These are phyloP conservation scores for Crematogaster levior DNA, from an alignment of 2,888 invertebrate species.

Conservation along the genomic window DNA sequence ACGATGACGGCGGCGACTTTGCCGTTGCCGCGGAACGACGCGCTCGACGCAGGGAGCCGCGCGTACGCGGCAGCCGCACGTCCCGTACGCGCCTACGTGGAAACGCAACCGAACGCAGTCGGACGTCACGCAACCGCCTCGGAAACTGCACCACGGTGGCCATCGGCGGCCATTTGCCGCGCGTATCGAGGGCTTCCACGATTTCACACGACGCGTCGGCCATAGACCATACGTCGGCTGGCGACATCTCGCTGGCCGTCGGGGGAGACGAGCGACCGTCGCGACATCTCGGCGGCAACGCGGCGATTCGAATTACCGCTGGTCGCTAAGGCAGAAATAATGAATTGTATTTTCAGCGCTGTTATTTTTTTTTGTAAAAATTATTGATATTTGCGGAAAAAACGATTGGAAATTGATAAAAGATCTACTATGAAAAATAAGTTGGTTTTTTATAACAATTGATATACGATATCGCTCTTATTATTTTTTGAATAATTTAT, in stretches of 20 bases:
- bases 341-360: neutral
- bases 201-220: slow-evolving; percentile 67
- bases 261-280: neutral
- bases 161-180: slow-evolving; percentile 81
- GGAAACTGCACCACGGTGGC: slow-evolving; percentile 72
- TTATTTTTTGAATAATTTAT: neutral
- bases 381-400: neutral
- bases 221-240: slow-evolving; percentile 34
- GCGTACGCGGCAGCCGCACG: slow-evolving; percentile 5
- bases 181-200: slow-evolving; percentile 72
- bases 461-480: neutral
- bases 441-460: too few species aligned
- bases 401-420: neutral
- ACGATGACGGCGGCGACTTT: neutral
- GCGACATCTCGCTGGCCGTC: slow-evolving; percentile 6
- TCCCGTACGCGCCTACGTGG: slow-evolving; percentile 52
- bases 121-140: slow-evolving; percentile 63
- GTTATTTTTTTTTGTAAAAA: neutral
- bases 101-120: slow-evolving; percentile 46
- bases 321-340: neutral
- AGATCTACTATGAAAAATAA: neutral
- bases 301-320: neutral
- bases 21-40: neutral
- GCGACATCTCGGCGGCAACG: neutral
- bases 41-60: neutral